Conservation (phyloP, 2,888 invertebrate genomes). For the Graphium colonna region DNA sequence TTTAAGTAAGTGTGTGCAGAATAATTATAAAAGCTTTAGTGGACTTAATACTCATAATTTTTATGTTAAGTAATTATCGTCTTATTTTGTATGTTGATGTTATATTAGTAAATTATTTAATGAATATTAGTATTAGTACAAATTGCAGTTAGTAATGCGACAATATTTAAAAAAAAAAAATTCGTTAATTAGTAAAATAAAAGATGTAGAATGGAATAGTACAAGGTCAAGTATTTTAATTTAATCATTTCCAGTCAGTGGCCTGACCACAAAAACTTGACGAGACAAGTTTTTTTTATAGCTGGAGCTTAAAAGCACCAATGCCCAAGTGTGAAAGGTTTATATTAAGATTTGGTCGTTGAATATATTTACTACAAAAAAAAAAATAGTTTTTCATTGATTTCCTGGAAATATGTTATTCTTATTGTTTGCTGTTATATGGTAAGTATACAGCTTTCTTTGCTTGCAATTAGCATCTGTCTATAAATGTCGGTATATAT, state of each 20-base stretch:
- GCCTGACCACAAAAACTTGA: conserved; percentile 35
- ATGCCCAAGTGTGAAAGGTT: not conserved
- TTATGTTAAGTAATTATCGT: no score
- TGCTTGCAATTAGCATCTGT: no score
- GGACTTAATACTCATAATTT: not conserved
- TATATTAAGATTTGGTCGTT: not conserved
- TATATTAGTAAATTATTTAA: no score
- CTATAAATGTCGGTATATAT: no score
- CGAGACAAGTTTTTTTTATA: conserved; percentile 45
- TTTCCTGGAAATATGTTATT: no score
- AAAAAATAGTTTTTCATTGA: no score
- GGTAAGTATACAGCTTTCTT: no score
- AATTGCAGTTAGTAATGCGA: not conserved
- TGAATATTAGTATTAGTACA: no score
- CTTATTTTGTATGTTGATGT: no score
- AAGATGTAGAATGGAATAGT: conserved; percentile 4
- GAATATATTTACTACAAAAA: no score
- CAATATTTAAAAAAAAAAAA: no score
- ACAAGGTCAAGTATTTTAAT: conserved; percentile 26
- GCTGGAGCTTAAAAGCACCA: conserved; percentile 33
- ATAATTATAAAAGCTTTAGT: not conserved
- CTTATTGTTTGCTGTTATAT: no score
- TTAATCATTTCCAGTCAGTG: conserved; percentile 26
- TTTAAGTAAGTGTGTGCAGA: not conserved
- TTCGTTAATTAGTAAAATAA: conserved; percentile 1